phyloP scores from a whole-genome alignment of 2,113 vertebrate species.

The Dasyornis broadbenti region DNA sequence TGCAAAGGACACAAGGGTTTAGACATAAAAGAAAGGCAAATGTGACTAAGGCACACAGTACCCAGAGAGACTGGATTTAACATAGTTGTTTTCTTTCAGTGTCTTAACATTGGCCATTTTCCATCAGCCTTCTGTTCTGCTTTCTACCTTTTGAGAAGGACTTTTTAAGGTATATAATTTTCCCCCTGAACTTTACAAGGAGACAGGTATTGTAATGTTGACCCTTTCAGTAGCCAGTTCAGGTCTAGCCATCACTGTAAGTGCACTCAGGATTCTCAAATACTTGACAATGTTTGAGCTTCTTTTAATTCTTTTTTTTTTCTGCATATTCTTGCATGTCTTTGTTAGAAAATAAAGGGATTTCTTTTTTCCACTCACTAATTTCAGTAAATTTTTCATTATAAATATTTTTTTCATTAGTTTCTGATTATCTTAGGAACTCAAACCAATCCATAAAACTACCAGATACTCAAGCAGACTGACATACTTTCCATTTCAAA shows the following conservation, averaged over 20 bases:
- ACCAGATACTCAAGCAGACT: too few relatives aligned
- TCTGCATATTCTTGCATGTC: background rate
- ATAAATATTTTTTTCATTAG: background rate
- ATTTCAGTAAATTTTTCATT: background rate
- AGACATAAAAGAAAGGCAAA: background rate
- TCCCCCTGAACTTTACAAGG: background rate
- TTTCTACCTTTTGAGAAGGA: background rate
- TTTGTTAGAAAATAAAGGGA: background rate
- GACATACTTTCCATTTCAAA: background rate
- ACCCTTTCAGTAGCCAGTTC: background rate
- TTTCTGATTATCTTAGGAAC: background rate
- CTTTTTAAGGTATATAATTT: background rate
- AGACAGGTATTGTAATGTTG: background rate
- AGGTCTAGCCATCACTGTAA: background rate
- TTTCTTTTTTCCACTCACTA: background rate
- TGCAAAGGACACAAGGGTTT: background rate
- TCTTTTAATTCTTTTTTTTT: background rate
- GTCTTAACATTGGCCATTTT: background rate
- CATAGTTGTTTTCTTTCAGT: background rate
- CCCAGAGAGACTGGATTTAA: background rate
- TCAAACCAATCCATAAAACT: background rate
- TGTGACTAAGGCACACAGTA: background rate
- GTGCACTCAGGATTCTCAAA: background rate
- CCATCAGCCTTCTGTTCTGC: background rate
- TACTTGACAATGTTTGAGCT: background rate